These are phyloP conservation scores for Eciton burchellii DNA, from an alignment of 1,140 invertebrate species.

Conservation along the genomic window DNA sequence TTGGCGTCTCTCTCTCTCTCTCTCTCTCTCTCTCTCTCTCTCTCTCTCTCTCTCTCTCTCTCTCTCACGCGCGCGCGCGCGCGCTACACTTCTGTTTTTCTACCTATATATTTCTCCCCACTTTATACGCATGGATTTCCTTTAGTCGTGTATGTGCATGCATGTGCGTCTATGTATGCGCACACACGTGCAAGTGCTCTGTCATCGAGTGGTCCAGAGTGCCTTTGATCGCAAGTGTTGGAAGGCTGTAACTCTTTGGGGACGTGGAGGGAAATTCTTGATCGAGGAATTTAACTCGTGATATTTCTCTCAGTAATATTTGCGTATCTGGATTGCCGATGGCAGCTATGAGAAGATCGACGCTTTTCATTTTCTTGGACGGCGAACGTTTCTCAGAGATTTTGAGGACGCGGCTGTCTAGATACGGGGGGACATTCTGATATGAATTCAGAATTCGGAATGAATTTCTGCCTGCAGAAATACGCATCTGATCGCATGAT, in stretches of 20 bases:
- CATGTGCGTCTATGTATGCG: neutral
- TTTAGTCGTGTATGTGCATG: neutral
- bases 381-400: neutral
- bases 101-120: conserved; percentile 5
- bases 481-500: neutral
- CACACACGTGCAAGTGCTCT: conserved; percentile 27
- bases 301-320: neutral
- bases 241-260: conserved; percentile 12
- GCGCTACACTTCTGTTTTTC: neutral
- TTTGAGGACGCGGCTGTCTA: neutral
- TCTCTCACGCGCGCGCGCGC: no score
- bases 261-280: conserved; percentile 9
- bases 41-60: conserved; percentile 44
- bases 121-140: conserved; percentile 2
- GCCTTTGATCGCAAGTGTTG: conserved; percentile 35
- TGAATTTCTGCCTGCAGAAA: neutral
- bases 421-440: neutral
- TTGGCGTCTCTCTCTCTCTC: conserved; percentile 37
- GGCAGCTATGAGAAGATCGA: neutral
- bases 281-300: conserved; percentile 12
- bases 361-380: neutral
- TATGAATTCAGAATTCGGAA: neutral
- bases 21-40: conserved; percentile 60
- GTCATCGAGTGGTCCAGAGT: conserved; percentile 52
- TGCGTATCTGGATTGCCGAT: neutral